Evolutionary conservation across 2,797 vertebrate genomes (phyloP).

Genomic region (Scolopax bukidnonensis): DNA sequence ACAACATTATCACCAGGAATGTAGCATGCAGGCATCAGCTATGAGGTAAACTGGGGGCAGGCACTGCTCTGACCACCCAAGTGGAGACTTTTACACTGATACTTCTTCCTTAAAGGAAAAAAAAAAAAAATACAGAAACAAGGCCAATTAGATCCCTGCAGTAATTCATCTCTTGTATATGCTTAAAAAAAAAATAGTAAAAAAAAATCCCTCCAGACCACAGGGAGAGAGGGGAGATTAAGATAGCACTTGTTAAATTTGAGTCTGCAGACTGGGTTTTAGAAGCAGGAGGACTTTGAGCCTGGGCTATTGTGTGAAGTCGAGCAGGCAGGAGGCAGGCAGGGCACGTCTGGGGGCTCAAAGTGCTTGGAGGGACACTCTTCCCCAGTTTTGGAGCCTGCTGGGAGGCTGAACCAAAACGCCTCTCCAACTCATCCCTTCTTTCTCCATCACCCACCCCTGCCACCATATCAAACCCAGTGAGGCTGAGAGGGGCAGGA

Average conservation of each 20-base stretch:
- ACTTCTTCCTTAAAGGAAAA: constrained; percentile 73
- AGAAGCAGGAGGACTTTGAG: constrained; percentile 20
- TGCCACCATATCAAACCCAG: no score
- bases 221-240: constrained; percentile 70
- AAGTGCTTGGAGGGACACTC: background rate
- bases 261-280: constrained; percentile 42
- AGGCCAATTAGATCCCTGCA: constrained; percentile 81
- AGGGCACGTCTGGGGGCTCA: background rate
- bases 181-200: constrained; percentile 57
- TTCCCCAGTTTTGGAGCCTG: background rate
- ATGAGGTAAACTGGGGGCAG: constrained; percentile 78
- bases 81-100: constrained; percentile 78
- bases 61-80: constrained; percentile 81
- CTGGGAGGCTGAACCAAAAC: constrained; percentile 14
- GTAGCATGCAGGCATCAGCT: constrained; percentile 70
- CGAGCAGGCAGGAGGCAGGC: constrained; percentile 14
- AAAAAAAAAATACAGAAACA: constrained; percentile 76
- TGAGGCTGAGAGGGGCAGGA: background rate
- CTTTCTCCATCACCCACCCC: background rate
- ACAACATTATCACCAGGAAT: constrained; percentile 74
- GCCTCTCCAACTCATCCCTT: background rate
- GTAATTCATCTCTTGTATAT: constrained; percentile 78
- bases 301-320: constrained; percentile 37
- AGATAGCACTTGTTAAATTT: constrained; percentile 72
- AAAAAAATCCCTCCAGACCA: constrained; percentile 40